Evolutionary conservation across 2,113 vertebrate genomes (phyloP), one percentile per base, ranked within the genome.

Genomic region (Datnioides undecimradiatus): DNA sequence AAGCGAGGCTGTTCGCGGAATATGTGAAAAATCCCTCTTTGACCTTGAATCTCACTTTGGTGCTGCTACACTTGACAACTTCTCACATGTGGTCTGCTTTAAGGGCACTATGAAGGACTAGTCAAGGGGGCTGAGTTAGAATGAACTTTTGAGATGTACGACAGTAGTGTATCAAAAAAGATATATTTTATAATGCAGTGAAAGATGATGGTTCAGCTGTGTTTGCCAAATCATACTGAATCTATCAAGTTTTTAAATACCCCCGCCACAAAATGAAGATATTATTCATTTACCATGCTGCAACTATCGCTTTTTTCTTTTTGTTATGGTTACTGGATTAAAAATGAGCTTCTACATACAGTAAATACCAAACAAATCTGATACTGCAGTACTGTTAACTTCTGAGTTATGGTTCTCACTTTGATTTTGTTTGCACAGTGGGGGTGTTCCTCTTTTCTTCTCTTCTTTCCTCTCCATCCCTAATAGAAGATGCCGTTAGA

Each of bases 401-500:
- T 76, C 65, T 74, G 73, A 84, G 54, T 58, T 76, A 29, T 29
- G 68, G 33, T 36, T 85, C 78, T 71, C 40, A 48, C 78, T 92
- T 90, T 88, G 76, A 87, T 87, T 84, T 79, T 64, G 66, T 88
- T 86, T 66, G 65, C 81, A 64, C 73, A 83, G 84, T 74, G 87
- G 84, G 75, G 84, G 87, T 84, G 85, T 85, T 84, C 36, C 57
- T 84, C 58, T 73, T 82, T 84, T 82, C 52, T 84, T 79, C 74
- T 90, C 59, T 41, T 72, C 86, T 88, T 71, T 85, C 74, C 70
- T 82, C 88, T 84, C 73, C 68, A 73, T 85, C 75, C 79, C 33
- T 81, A 84, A 90, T 87, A 88, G 87, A 90, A 87, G 80, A 91
- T 90, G 87, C 87, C 48, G 65, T 90, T 79, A 89, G 80, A 92